Evolutionary conservation across 2,113 vertebrate species (phyloP).

Genomic region (Donacobius atricapilla): DNA sequence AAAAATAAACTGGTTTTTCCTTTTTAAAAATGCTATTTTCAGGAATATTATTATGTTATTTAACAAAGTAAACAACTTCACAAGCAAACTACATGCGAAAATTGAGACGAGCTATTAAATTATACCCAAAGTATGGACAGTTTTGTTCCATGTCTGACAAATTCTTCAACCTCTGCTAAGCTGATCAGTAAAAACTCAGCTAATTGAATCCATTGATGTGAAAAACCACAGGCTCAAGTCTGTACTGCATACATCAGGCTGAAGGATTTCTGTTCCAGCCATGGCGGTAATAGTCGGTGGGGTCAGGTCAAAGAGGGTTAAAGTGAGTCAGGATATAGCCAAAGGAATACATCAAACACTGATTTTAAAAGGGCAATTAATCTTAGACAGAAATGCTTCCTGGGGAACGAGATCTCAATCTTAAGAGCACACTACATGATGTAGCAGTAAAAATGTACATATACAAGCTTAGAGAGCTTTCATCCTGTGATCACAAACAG

Average conservation of each 20-base stretch:
- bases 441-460: constrained; percentile 81
- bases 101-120: constrained; percentile 7
- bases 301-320: constrained; percentile 84
- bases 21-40: neutral
- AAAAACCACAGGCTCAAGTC: constrained; percentile 73
- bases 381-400: constrained; percentile 81
- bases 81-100: neutral
- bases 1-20: neutral
- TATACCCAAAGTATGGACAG: constrained; percentile 11
- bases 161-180: constrained; percentile 61
- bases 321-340: constrained; percentile 78
- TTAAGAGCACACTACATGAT: constrained; percentile 79
- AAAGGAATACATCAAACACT: constrained; percentile 80
- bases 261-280: constrained; percentile 71
- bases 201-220: constrained; percentile 75
- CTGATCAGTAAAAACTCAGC: constrained; percentile 69
- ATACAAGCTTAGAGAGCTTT: constrained; percentile 77
- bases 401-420: constrained; percentile 80
- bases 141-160: constrained; percentile 58
- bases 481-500: constrained; percentile 81
- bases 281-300: constrained; percentile 67
- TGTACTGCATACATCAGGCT: constrained; percentile 74
- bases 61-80: constrained; percentile 1
- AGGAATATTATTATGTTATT: neutral
- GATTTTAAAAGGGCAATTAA: constrained; percentile 85